Evolutionary conservation across 1,140 invertebrate species (phyloP), one percentile per base, ranked within the genome.

Genomic region (Papilio polytes): DNA sequence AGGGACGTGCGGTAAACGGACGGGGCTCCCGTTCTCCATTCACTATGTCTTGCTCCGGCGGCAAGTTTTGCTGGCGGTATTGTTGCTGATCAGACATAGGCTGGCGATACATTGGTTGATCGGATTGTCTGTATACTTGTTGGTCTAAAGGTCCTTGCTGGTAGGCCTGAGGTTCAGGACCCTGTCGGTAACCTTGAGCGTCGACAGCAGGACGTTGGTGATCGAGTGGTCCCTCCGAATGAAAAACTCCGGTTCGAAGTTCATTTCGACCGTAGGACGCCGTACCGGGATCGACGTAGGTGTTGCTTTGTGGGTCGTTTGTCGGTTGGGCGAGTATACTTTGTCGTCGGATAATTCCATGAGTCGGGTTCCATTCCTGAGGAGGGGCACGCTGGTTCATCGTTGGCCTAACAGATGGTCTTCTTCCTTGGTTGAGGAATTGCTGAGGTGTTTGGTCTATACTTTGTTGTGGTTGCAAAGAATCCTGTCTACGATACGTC

Each of bases 1-100:
- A 97, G 2, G 96, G 96, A 74, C 96, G 89, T 8, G 96, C 94
- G 3, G 92, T 93, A 48, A 93, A 89, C 72, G 93, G 91, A 82
- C 94, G 95, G 22, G 94, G 48, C 22, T 90, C 89, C 18, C 91
- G 85, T 53, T 89, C 86, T 31, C 91, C 91, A 72, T 94, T 94
- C 1, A 89, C 83, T 13, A 86, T 82, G 12, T 91, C 91, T 80
- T 92, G 89, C 44, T 92, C 89, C n/a, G 82, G 44, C 22, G 85
- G 77, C 20, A 81, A 73, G 15, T 79, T 66, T 66, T 78, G 77
- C 22, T 85, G 88, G 78, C 85, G 74, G 81, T 88, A 88, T 10
- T 70, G 59, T 48, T 84, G 86, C 18, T 87, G 84, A 13, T 85
- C 81, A n/a, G 78, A 36, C 7, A 80, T 36, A 12, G 82, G 56